phyloP scores from a whole-genome alignment of 2,888 invertebrate species.

The Anthrax anthrax region DNA sequence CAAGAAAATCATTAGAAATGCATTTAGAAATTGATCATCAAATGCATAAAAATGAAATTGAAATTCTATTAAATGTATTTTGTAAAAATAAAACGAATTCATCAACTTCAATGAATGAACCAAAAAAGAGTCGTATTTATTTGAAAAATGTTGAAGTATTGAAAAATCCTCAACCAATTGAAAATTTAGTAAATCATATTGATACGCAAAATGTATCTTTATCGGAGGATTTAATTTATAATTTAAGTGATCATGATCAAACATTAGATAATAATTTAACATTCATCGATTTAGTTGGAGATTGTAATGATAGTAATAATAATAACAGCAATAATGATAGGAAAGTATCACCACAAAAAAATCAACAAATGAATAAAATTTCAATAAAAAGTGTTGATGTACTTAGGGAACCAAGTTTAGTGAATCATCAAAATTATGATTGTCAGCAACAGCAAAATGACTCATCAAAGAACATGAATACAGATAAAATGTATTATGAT shows the following conservation, averaged over 20 bases:
- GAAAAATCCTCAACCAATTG: slow-evolving; percentile 23
- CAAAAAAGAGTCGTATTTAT: slow-evolving; percentile 26
- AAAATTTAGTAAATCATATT: no score
- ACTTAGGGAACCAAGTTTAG: slow-evolving; percentile 18
- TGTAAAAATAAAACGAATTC: slow-evolving; percentile 14
- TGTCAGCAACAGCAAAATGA: not conserved
- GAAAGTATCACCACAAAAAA: not conserved
- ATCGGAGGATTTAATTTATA: not conserved
- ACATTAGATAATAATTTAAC: not conserved
- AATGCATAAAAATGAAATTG: slow-evolving; percentile 45
- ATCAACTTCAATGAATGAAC: slow-evolving; percentile 2
- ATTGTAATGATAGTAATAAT: not conserved
- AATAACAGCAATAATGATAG: not conserved
- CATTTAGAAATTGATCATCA: slow-evolving; percentile 56
- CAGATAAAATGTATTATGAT: not conserved
- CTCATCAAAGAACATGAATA: not conserved
- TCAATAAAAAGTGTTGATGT: slow-evolving; percentile 33
- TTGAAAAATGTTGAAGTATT: slow-evolving; percentile 31
- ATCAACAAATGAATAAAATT: slow-evolving; percentile 18
- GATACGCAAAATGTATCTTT: not conserved
- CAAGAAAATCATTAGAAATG: slow-evolving; percentile 44
- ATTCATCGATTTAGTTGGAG: not conserved
- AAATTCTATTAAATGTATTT: slow-evolving; percentile 41
- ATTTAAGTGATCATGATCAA: not conserved
- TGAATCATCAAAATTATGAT: not conserved